Percentiles rank a stretch among this genome's conserved stretches.
Conservation (phyloP, 2,797 vertebrate species). For the Pogoniulus pusillus region DNA sequence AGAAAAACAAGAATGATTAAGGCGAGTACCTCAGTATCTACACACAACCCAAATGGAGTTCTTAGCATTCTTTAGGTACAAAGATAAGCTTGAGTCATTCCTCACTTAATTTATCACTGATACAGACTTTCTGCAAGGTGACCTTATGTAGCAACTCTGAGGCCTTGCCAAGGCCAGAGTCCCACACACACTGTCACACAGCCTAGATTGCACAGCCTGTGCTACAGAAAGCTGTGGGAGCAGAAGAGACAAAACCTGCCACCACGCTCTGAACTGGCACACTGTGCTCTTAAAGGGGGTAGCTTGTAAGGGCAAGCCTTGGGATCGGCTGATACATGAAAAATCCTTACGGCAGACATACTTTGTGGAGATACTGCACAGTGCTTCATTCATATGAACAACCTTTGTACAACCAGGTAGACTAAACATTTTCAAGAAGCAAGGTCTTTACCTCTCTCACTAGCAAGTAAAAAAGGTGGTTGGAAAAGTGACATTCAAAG, state of each 20-base stretch:
- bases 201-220: too few species aligned
- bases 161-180: background rate
- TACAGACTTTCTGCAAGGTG: background rate
- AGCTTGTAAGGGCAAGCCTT: background rate
- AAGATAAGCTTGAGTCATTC: background rate
- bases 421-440: background rate
- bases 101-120: background rate
- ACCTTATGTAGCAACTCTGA: rapidly evolving
- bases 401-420: background rate
- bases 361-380: background rate
- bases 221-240: background rate
- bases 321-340: background rate
- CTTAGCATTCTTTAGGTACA: background rate
- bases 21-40: background rate
- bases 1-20: background rate
- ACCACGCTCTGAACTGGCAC: background rate
- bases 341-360: background rate
- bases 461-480: background rate
- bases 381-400: background rate
- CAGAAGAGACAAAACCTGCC: background rate
- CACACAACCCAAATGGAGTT: rapidly evolving
- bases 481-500: background rate
- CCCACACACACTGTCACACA: rapidly evolving
- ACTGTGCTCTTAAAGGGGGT: background rate
- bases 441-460: background rate